A percentile compares a stretch with the other conserved stretches of the same genome.
Conservation (phyloP, 2,888 invertebrate species). For the Harpalus rufipes region DNA sequence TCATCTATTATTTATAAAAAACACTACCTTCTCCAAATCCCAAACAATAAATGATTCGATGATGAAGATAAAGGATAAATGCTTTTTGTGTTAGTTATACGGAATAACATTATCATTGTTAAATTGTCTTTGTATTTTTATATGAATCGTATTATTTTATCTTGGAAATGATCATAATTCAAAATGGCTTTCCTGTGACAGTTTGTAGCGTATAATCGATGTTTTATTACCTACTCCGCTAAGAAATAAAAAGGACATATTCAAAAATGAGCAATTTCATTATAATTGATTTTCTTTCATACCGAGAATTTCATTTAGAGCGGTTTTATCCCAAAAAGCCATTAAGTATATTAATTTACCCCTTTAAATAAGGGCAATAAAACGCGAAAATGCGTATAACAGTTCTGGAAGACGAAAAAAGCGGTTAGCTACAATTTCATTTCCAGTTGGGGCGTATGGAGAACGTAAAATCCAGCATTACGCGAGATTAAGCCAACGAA, state of each 20-base stretch:
- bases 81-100: neutral
- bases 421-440: slow-evolving; percentile 50
- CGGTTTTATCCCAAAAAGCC: slow-evolving; percentile 39
- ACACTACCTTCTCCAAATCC: too few species aligned
- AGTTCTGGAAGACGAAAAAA: slow-evolving; percentile 50
- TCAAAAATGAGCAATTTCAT: neutral
- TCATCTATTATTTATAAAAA: too few species aligned
- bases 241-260: slow-evolving; percentile 3
- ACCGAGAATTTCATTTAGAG: slow-evolving; percentile 27
- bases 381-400: slow-evolving; percentile 49
- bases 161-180: neutral
- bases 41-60: too few species aligned
- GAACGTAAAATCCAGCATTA: slow-evolving; percentile 54
- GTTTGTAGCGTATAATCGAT: neutral
- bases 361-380: slow-evolving; percentile 55
- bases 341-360: slow-evolving; percentile 56
- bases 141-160: neutral
- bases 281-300: slow-evolving; percentile 38
- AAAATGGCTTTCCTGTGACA: neutral
- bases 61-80: too few species aligned
- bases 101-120: neutral
- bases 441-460: slow-evolving; percentile 49
- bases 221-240: neutral
- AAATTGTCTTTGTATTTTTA: neutral
- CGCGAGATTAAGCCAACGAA: slow-evolving; percentile 53